A percentile compares a stretch with the other conserved stretches of the same genome.
Evolutionary conservation across 53 echinoderm and acorn worm species (phyloP).

Genomic region (Holothuria leucospilota): DNA sequence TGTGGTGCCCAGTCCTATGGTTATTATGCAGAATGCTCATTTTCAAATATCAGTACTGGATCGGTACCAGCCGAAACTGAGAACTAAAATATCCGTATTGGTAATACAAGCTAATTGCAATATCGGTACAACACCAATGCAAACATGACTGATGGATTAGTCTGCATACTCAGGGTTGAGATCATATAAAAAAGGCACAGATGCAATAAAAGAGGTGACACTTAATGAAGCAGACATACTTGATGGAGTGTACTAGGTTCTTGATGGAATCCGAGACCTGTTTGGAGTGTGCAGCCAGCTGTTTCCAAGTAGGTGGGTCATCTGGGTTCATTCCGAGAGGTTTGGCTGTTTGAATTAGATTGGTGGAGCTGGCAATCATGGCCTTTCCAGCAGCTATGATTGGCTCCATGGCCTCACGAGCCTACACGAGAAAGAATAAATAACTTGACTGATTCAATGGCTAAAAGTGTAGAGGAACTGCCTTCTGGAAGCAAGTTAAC

Average conservation of each 20-base stretch:
- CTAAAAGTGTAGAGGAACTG: neutral
- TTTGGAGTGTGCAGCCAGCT: conserved; percentile 91
- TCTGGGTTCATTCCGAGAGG: conserved; percentile 93
- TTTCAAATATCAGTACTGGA: too few species aligned
- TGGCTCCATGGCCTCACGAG: conserved; percentile 91
- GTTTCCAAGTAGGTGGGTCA: conserved; percentile 98
- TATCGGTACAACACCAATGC: too few species aligned
- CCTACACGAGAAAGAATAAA: conserved; percentile 52
- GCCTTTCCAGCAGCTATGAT: conserved; percentile 90
- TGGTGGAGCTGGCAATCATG: conserved; percentile 92
- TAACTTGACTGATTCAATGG: neutral
- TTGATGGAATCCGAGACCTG: conserved; percentile 98
- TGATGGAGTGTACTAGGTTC: conserved; percentile 94
- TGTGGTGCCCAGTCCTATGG: too few species aligned
- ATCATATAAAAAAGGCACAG: too few species aligned
- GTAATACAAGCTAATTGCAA: too few species aligned
- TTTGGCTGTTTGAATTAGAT: conserved; percentile 96
- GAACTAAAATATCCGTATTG: too few species aligned
- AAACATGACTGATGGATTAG: too few species aligned
- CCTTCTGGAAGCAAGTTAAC: neutral
- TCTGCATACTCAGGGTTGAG: too few species aligned
- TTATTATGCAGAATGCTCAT: too few species aligned
- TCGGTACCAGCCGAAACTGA: too few species aligned
- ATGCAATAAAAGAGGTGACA: neutral
- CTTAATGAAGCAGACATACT: conserved; percentile 56